These are phyloP conservation scores for Falco rusticolus DNA, from an alignment of 2,797 vertebrate species.

Conservation along the genomic window DNA sequence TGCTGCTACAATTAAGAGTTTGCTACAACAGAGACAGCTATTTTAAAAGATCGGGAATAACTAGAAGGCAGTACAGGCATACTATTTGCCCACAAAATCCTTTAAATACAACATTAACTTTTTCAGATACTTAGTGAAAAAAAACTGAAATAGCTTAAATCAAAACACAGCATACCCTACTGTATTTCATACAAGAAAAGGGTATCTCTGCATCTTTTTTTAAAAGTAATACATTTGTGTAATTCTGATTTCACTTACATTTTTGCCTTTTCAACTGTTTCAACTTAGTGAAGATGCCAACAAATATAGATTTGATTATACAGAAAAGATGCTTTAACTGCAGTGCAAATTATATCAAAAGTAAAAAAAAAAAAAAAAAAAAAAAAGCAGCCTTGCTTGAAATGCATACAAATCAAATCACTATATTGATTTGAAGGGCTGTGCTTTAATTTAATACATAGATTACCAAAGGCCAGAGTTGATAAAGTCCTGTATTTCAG, in stretches of 20 bases:
- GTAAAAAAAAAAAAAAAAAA: conserved; percentile 36
- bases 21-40: neutral
- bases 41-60: neutral
- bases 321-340: conserved; percentile 56
- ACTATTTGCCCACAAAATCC: neutral
- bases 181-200: neutral
- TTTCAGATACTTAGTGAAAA: neutral
- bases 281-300: conserved; percentile 42
- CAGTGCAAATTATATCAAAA: conserved; percentile 58
- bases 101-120: neutral
- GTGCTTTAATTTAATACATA: conserved; percentile 66
- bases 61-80: neutral
- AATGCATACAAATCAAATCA: conserved; percentile 65
- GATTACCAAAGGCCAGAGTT: conserved; percentile 50
- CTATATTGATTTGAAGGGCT: conserved; percentile 59
- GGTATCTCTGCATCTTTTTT: neutral
- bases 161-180: neutral
- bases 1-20: neutral
- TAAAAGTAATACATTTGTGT: neutral
- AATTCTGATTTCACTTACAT: conserved; percentile 40
- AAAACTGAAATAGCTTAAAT: neutral
- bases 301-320: conserved; percentile 58
- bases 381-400: conserved; percentile 1
- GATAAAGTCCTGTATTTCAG: conserved; percentile 49
- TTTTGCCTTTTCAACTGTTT: conserved; percentile 55